Evolutionary conservation across 2,113 vertebrate genomes (phyloP).

Genomic region (Centropus unirufus): DNA sequence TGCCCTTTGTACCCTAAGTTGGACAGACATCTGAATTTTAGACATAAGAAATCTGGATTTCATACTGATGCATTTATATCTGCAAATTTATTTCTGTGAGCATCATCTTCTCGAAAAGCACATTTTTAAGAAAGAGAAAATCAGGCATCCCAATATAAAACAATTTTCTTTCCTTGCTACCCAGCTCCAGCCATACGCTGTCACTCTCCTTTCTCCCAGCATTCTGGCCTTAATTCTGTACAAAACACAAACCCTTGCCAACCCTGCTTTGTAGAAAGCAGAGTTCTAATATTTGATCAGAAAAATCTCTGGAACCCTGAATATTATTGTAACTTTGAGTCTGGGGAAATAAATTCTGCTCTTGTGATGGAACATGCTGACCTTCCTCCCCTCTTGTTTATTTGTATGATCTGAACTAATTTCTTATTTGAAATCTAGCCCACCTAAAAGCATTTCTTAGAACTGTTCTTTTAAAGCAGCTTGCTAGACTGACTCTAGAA

Average conservation of each 20-base stretch:
- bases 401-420: slow-evolving; percentile 67
- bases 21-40: background rate
- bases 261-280: background rate
- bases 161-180: background rate
- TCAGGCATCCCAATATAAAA: background rate
- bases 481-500: background rate
- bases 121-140: background rate
- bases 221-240: background rate
- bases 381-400: slow-evolving; percentile 63
- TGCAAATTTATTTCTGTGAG: background rate
- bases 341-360: slow-evolving; percentile 32
- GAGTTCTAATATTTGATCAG: slow-evolving; percentile 48
- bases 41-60: background rate
- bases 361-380: slow-evolving; percentile 42
- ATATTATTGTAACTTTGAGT: slow-evolving; percentile 49
- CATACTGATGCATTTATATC: fast-evolving
- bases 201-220: background rate
- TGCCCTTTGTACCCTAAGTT: background rate
- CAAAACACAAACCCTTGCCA: background rate
- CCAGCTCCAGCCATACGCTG: background rate
- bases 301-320: slow-evolving; percentile 51
- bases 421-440: slow-evolving; percentile 70
- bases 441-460: slow-evolving; percentile 62
- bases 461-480: background rate
- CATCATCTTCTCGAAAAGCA: fast-evolving